Base-by-base conservation (phyloP, 2,797 vertebrate species). In the Cossypha dichroa region DNA sequence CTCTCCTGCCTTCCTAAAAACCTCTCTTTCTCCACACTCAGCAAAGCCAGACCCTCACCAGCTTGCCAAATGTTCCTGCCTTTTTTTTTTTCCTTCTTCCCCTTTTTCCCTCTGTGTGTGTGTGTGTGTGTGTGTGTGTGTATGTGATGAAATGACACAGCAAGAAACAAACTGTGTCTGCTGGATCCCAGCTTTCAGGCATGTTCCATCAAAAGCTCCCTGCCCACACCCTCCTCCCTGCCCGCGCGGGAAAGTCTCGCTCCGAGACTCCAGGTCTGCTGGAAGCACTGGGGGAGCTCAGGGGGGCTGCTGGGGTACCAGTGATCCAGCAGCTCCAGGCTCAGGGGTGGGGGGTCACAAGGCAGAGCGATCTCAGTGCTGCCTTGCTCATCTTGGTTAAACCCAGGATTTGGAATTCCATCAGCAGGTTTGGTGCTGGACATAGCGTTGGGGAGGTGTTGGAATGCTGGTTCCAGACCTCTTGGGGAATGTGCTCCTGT, bases 101-200 rank as follows among this genome's bases (percentile, higher is more conserved):
- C 36, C 18, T 6, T 73, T 81, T 86, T 67, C 21, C 31, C 33
- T 43, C 10, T 66, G n/a, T 43, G 8, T 66, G 15, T 66, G 49
- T 85, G 74, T 73, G 15, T 70, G 34, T 48, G 3, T 40, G 11
- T 66, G 19, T 66, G 56, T 85, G 80, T 73, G 18, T 70, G n/a
- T 55, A 20, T n/a, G 70, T 11, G 73, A 88, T 84, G 93, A 94
- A 97, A 88, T 95, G 94, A 95, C 91, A 94, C 91, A 93, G 91
- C 93, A 95, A 93, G 95, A 96, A 97, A 85, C 90, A 90, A 94
- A 83, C 73, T 36, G 64, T 89, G 91, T 93, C 91, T 96, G 88
- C 85, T 96, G 96, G 88, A 90, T 94, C 76, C 77, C 85, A 68
- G 90, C 58, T 95, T 78, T 68, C 82, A 88, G 87, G 88, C 79